These are phyloP conservation scores for Pteromalus puparum DNA, from an alignment of 1,140 invertebrate species.

Conservation along the genomic window DNA sequence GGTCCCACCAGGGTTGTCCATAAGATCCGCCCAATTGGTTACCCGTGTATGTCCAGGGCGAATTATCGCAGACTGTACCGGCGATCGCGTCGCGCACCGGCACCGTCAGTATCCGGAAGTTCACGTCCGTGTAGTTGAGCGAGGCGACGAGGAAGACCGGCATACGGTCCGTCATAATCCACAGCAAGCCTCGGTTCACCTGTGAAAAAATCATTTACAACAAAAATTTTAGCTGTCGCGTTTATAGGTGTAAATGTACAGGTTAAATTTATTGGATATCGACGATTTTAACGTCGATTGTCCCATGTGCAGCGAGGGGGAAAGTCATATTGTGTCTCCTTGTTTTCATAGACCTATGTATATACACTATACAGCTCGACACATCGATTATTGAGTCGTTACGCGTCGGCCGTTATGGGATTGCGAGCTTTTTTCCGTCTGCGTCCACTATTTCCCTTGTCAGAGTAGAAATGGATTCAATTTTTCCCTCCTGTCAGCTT, in stretches of 20 bases:
- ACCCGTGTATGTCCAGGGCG: conserved; percentile 60
- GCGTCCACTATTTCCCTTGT: too few relatives aligned
- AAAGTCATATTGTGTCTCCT: too few relatives aligned
- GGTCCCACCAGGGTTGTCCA: conserved; percentile 36
- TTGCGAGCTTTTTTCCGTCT: too few relatives aligned
- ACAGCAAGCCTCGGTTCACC: conserved; percentile 72
- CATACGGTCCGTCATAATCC: conserved; percentile 89
- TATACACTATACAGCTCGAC: too few relatives aligned
- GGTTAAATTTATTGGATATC: too few relatives aligned
- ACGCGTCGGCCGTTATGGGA: too few relatives aligned
- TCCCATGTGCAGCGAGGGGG: too few relatives aligned
- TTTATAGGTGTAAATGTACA: too few relatives aligned
- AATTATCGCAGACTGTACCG: conserved; percentile 82
- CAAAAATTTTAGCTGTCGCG: too few relatives aligned
- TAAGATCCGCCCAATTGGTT: conserved; percentile 51
- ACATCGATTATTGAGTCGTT: too few relatives aligned
- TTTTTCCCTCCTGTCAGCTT: not conserved
- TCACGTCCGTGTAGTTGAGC: conserved; percentile 85
- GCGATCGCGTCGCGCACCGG: conserved; percentile 79
- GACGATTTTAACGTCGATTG: too few relatives aligned
- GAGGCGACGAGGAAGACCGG: conserved; percentile 83
- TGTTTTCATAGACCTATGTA: too few relatives aligned
- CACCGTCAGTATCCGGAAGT: conserved; percentile 85
- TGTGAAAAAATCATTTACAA: conserved; percentile 47
- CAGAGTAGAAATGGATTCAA: not conserved